These are phyloP conservation scores for Micronycteris hirsuta DNA, from an alignment of 2,113 vertebrate genomes.

Conservation along the genomic window DNA sequence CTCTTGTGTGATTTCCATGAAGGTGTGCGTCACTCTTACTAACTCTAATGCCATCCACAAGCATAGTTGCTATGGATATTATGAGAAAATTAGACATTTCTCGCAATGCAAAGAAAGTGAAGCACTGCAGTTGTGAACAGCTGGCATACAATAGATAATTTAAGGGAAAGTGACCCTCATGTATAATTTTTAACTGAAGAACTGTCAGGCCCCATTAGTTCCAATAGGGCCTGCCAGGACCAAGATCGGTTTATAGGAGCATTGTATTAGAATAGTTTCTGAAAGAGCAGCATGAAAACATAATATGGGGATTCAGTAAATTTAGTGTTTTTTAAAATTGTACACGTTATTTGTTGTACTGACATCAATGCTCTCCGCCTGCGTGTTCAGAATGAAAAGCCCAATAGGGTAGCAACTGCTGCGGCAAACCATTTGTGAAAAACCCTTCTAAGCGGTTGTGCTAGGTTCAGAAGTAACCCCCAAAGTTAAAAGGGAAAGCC, in stretches of 20 bases:
- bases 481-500: constrained; percentile 69
- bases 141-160: constrained; percentile 88
- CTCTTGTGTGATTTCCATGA: constrained; percentile 57
- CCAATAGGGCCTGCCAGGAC: constrained; percentile 80
- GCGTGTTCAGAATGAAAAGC: constrained; percentile 59
- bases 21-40: constrained; percentile 69
- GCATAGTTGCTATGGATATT: constrained; percentile 46
- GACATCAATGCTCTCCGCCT: constrained; percentile 58
- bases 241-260: constrained; percentile 75
- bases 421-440: constrained; percentile 54
- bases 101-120: constrained; percentile 78
- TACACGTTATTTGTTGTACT: constrained; percentile 64
- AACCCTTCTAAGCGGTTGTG: constrained; percentile 56
- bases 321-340: constrained; percentile 57
- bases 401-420: constrained; percentile 53
- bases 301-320: constrained; percentile 70
- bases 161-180: constrained; percentile 89
- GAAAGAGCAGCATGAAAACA: constrained; percentile 59
- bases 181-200: constrained; percentile 89
- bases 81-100: constrained; percentile 75
- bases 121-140: constrained; percentile 82
- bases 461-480: constrained; percentile 61
- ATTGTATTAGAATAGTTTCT: constrained; percentile 76
- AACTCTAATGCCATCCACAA: constrained; percentile 53
- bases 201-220: constrained; percentile 88